A percentile compares a stretch with the other conserved stretches of the same genome.
These are phyloP conservation scores for Montipora capitata DNA, from an alignment of 92 coral and sea anemone genomes.

Conservation along the genomic window DNA sequence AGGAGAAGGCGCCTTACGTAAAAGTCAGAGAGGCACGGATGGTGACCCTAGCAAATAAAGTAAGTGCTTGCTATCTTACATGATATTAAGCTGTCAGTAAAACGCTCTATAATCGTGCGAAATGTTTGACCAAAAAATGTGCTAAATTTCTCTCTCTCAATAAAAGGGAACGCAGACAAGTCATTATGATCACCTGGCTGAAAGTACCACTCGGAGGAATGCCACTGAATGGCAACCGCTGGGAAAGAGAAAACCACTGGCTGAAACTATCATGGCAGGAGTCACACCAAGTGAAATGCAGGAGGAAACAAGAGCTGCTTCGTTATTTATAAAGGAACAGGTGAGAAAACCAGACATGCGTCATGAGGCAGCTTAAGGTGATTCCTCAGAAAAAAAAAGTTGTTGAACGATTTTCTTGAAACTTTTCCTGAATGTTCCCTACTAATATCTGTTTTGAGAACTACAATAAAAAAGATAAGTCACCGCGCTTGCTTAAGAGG, in stretches of 20 bases:
- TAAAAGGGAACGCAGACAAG: slow-evolving; percentile 86
- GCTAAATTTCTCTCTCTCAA: not conserved
- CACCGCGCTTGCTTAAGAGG: too few species aligned
- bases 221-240: slow-evolving; percentile 59
- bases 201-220: slow-evolving; percentile 60
- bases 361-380: not conserved
- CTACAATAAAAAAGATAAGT: too few species aligned
- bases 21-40: slow-evolving; percentile 87
- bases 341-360: slow-evolving; percentile 23
- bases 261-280: slow-evolving; percentile 81
- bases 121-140: too few species aligned
- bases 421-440: too few species aligned
- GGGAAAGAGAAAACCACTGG: slow-evolving; percentile 64
- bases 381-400: too few species aligned
- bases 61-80: slow-evolving; percentile 17
- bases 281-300: slow-evolving; percentile 75
- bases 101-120: too few species aligned
- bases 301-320: slow-evolving; percentile 77
- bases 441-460: too few species aligned
- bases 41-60: slow-evolving; percentile 85
- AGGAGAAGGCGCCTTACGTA: slow-evolving; percentile 85
- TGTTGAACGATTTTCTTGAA: too few species aligned
- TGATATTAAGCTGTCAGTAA: too few species aligned
- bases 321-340: slow-evolving; percentile 75
- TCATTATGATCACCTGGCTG: slow-evolving; percentile 74